Conservation (phyloP, 2,888 invertebrate species). For the Dynastes tityus region DNA sequence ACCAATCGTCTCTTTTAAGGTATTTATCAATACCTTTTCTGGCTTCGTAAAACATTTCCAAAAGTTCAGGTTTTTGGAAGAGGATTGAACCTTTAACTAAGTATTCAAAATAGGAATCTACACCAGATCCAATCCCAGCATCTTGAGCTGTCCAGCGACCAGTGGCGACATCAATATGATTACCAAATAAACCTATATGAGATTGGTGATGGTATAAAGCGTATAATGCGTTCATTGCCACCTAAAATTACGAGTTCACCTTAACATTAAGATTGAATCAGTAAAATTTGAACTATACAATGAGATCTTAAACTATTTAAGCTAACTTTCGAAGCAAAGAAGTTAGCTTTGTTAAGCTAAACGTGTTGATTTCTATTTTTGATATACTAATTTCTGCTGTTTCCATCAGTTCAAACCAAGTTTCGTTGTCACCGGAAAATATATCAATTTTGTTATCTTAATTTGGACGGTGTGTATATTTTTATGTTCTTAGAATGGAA, state of each 20-base stretch:
- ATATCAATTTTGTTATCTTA: too few species aligned
- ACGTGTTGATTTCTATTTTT: too few species aligned
- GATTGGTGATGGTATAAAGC: slow-evolving; percentile 91
- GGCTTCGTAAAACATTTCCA: slow-evolving; percentile 92
- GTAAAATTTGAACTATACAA: not conserved
- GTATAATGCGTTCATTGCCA: slow-evolving; percentile 92
- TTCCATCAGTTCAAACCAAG: too few species aligned
- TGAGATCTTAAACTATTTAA: too few species aligned
- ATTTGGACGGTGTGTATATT: too few species aligned
- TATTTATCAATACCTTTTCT: slow-evolving; percentile 86
- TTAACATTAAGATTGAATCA: slow-evolving; percentile 4
- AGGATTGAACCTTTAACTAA: slow-evolving; percentile 96
- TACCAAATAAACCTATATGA: slow-evolving; percentile 91
- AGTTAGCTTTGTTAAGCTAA: too few species aligned
- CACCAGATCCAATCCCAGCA: slow-evolving; percentile 81
- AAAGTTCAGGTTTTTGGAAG: slow-evolving; percentile 90
- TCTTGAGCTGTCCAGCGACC: slow-evolving; percentile 99
- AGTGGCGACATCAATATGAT: slow-evolving; percentile 95
- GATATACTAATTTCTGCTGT: too few species aligned
- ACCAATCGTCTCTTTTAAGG: slow-evolving; percentile 97
- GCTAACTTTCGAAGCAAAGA: too few species aligned
- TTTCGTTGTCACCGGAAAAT: too few species aligned
- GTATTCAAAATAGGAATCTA: slow-evolving; percentile 99
- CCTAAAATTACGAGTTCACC: slow-evolving; percentile 69
- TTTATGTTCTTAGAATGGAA: too few species aligned